Base-by-base conservation (phyloP, 2,113 vertebrate genomes). In the Piaya cayana region DNA sequence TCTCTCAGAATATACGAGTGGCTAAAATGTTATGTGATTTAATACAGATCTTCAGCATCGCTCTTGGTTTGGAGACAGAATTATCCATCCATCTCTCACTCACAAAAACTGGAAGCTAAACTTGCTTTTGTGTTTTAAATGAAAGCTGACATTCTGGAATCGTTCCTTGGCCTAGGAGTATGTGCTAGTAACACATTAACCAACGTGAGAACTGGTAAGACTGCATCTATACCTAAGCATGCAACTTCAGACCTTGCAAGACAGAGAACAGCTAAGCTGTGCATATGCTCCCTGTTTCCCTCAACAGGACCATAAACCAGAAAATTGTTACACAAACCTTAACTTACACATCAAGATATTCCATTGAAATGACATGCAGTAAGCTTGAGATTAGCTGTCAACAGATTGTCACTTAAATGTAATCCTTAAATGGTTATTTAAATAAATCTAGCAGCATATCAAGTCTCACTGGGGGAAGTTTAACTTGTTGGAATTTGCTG, bases 381-480 rank as follows among this genome's bases (percentile, higher is more conserved):
- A 78, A 90, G 39, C 72, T 43, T 80, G 75, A 80, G 85, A 94
- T 80, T 86, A 90, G 67, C 90, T 74, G 70, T 87, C 90, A 95
- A 91, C 89, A 94, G 79, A 91, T 85, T 80, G 82, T 90, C 96
- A 90, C 75, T 86, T 74, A 92, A 89, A 95, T 90, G 88, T 56
- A 90, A 93, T 84, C 47, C 76, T 90, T 81, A 47, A 71, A 1
- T 8, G 74, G 71, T 78, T 82, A 49, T 52, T 36, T 4, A 90
- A 87, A 82, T 86, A 83, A 81, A 88, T 92, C 80, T 78, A 94
- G 71, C 74, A 3, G 14, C 80, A 55, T 89, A 76, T 37, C 26
- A 30, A 94, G 39, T 9, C 2, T 1, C 34, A 11, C 32, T 11
- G 16, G n/a, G n/a, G 59, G 12, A 80, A 65, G 52, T 67, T 74